Percentiles rank a stretch among this genome's conserved stretches.
These are phyloP conservation scores for Ridgeia piscesae DNA, from an alignment of 1,140 invertebrate genomes.

Conservation along the genomic window DNA sequence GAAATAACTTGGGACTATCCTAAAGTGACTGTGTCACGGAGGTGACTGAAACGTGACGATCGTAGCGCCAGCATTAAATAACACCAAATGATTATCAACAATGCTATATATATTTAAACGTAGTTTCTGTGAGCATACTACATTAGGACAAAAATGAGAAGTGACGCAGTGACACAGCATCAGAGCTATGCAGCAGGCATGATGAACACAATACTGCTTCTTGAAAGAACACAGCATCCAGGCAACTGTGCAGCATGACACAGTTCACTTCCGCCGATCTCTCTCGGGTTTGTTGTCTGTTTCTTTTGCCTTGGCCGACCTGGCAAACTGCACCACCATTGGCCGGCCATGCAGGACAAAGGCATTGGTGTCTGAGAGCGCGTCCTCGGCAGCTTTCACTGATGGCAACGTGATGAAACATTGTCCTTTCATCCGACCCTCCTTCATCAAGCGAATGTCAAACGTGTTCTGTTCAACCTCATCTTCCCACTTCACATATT, in stretches of 20 bases:
- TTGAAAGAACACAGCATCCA: not conserved
- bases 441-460: constrained; percentile 87
- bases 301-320: constrained; percentile 62
- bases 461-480: constrained; percentile 67
- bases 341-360: constrained; percentile 84
- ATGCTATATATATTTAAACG: no score
- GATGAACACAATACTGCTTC: not conserved
- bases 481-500: constrained; percentile 65
- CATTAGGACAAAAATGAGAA: no score
- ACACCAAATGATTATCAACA: no score
- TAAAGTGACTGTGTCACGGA: no score
- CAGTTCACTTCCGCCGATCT: not conserved
- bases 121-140: no score
- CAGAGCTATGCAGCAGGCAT: not conserved
- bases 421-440: constrained; percentile 94
- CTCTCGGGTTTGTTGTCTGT: not conserved
- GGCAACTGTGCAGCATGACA: not conserved
- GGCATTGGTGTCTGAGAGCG: constrained; percentile 85
- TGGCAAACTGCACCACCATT: constrained; percentile 87
- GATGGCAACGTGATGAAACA: constrained; percentile 84
- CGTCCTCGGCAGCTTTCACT: constrained; percentile 71
- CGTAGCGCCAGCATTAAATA: no score
- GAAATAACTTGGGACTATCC: no score
- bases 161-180: not conserved
- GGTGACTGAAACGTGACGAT: no score